Evolutionary conservation across 2,888 invertebrate species (phyloP).

Genomic region (Leptinotarsa peninsularis): DNA sequence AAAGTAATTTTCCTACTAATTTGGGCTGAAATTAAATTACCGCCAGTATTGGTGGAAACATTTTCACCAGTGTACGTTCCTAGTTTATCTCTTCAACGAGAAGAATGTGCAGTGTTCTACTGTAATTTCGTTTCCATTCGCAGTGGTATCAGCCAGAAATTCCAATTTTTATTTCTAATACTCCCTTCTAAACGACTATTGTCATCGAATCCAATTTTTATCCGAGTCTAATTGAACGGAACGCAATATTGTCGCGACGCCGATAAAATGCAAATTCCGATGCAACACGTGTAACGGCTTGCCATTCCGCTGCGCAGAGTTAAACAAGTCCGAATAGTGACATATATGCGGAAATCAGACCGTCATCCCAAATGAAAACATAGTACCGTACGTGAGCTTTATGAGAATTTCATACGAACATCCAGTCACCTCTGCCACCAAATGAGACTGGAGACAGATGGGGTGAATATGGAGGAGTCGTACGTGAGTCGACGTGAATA

Average conservation of each 20-base stretch:
- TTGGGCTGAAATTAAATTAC: no score
- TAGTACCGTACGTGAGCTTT: slow-evolving; percentile 30
- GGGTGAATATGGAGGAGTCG: slow-evolving; percentile 17
- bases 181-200: not conserved
- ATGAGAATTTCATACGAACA: slow-evolving; percentile 25
- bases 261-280: slow-evolving; percentile 32
- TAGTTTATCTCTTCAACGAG: no score
- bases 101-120: no score
- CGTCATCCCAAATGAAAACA: slow-evolving; percentile 41
- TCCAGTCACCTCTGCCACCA: slow-evolving; percentile 13
- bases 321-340: slow-evolving; percentile 38
- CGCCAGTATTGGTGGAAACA: no score
- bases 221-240: slow-evolving; percentile 23
- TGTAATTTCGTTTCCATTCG: not conserved
- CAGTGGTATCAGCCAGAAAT: not conserved
- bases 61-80: no score
- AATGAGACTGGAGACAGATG: slow-evolving; percentile 18
- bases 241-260: slow-evolving; percentile 21
- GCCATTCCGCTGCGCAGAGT: slow-evolving; percentile 11
- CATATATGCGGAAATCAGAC: slow-evolving; percentile 40
- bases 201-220: slow-evolving; percentile 18
- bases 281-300: slow-evolving; percentile 33
- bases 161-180: slow-evolving; percentile 11
- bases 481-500: slow-evolving; percentile 18
- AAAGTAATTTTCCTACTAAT: no score